Evolutionary conservation across 2,888 invertebrate species (phyloP).

Genomic region (Ditylenchus weischeri): DNA sequence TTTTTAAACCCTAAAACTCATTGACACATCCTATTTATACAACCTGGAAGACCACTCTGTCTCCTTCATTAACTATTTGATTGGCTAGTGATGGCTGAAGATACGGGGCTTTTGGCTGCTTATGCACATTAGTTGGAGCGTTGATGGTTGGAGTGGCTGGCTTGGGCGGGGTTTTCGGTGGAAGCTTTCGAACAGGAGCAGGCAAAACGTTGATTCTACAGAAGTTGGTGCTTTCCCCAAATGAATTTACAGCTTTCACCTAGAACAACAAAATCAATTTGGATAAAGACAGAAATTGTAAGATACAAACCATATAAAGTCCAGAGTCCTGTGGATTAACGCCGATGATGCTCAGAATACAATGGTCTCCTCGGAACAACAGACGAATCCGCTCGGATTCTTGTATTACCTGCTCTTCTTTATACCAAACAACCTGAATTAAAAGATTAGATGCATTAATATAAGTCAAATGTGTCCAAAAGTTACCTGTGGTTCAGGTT

Average conservation of each 20-base stretch:
- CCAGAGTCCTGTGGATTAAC: slow-evolving; percentile 41
- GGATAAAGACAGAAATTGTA: neutral
- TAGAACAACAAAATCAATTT: neutral
- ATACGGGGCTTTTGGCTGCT: slow-evolving; percentile 34
- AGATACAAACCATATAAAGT: slow-evolving; percentile 46
- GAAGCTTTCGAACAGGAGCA: slow-evolving; percentile 24
- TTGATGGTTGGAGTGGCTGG: slow-evolving; percentile 22
- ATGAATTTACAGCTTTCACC: slow-evolving; percentile 69
- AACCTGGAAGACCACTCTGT: slow-evolving; percentile 43
- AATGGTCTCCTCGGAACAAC: slow-evolving; percentile 70
- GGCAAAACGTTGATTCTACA: slow-evolving; percentile 49
- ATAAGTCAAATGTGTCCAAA: slow-evolving; percentile 1
- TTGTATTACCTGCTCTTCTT: slow-evolving; percentile 76
- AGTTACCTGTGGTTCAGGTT: slow-evolving; percentile 62
- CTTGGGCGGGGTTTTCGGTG: slow-evolving; percentile 34
- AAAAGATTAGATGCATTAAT: neutral
- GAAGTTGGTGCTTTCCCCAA: slow-evolving; percentile 55
- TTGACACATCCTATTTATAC: too few relatives aligned
- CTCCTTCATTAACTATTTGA: slow-evolving; percentile 48
- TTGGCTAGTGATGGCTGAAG: slow-evolving; percentile 53
- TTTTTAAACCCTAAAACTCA: too few relatives aligned
- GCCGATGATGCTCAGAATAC: slow-evolving; percentile 66
- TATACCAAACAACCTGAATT: slow-evolving; percentile 67
- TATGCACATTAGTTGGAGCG: neutral
- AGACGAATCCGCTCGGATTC: slow-evolving; percentile 78